A percentile compares a stretch with the other conserved stretches of the same genome.
Evolutionary conservation across 1,140 invertebrate genomes (phyloP).

Genomic region (Aculops lycopersici): DNA sequence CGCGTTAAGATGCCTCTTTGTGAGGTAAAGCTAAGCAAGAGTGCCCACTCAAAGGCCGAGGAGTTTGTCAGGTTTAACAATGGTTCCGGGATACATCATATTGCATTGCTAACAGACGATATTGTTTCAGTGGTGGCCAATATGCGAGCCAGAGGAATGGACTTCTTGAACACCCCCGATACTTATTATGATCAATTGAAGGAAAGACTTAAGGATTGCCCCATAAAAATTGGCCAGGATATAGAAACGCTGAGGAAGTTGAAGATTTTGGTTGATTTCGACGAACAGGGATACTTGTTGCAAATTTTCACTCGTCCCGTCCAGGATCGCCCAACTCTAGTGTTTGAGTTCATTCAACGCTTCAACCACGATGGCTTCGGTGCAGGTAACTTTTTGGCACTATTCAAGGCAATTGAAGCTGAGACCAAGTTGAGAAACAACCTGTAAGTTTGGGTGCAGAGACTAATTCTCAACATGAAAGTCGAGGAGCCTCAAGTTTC

Average conservation of each 20-base stretch:
- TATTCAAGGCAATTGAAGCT: conserved; percentile 90
- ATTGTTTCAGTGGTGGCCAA: conserved; percentile 28
- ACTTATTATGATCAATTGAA: conserved; percentile 60
- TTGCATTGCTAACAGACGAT: conserved; percentile 68
- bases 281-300: conserved; percentile 82
- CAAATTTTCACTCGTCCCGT: conserved; percentile 96
- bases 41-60: conserved; percentile 48
- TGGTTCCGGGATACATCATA: conserved; percentile 89
- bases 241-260: conserved; percentile 41
- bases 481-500: too few species aligned
- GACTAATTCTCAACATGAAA: neutral
- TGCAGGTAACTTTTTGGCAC: conserved; percentile 89
- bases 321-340: conserved; percentile 83
- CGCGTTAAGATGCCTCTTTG: conserved; percentile 95
- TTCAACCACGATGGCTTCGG: conserved; percentile 88
- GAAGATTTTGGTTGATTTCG: conserved; percentile 82
- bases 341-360: conserved; percentile 86
- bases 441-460: conserved; percentile 24
- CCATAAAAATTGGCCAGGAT: conserved; percentile 51
- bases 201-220: conserved; percentile 36
- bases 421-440: conserved; percentile 83
- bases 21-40: conserved; percentile 66
- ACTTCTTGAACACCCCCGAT: conserved; percentile 61
- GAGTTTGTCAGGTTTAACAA: conserved; percentile 97
- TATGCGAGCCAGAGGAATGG: conserved; percentile 25